Base-by-base conservation (phyloP, 2,113 vertebrate genomes). In the Macquaria australasica region DNA sequence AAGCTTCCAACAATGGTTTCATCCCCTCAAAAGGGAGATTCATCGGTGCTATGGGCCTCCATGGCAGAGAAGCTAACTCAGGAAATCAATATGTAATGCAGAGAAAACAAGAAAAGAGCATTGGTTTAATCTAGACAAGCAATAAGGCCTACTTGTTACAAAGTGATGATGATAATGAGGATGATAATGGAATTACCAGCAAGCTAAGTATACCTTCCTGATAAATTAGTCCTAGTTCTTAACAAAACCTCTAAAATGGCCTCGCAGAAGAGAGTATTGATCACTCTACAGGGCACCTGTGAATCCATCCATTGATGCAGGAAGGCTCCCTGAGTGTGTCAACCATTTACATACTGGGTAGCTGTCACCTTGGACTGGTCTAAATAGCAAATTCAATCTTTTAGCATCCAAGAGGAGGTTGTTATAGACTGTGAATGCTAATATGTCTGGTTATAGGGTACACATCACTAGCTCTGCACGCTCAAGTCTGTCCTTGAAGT, bases 241-340 rank as follows among this genome's bases (percentile, higher is more conserved):
- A 10, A 53, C n/a, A 81, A 81, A 82, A 63, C 25, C n/a, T 51
- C 84, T 76, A 60, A 81, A 89, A 89, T 74, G 80, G 25, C 55
- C 63, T 85, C 34, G 60, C 10, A 3, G 25, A 71, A 34, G 58
- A 75, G 43, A 66, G 31, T 81, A 93, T 86, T 64, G 87, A 91
- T 73, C 45, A 51, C 48, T 67, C 67, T 43, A 53, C 68, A 45
- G 68, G 74, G 66, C 59, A 16, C 76, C 45, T 78, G n/a, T 55
- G 50, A 87, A 87, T 88, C 88, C 63, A 85, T 86, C n/a, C 70
- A 91, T 89, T 72, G 88, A 93, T 89, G 39, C 56, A 37, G 14
- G 67, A 76, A 0, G 28, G 39, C 55, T 74, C 67, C 12, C 50
- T 83, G 23, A 67, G 53, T 74, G 73, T 62, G 81, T 89, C 73